Base-by-base conservation (phyloP, 2,797 vertebrate genomes). In the Scolopax rusticola region DNA sequence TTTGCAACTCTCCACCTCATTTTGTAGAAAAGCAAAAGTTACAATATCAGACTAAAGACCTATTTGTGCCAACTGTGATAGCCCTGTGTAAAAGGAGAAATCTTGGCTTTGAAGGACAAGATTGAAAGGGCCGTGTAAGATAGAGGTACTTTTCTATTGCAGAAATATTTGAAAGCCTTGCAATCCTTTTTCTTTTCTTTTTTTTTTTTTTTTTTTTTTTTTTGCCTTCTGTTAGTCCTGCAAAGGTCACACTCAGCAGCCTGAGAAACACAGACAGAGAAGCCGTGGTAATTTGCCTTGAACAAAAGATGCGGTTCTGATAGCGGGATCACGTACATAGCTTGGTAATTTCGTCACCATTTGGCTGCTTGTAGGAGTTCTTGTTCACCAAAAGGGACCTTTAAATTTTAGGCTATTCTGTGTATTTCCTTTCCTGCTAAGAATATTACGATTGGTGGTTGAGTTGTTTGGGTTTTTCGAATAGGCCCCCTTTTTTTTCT, bases 271-370 rank as follows among this genome's bases (percentile, higher is more conserved):
- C 24, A 54, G 56, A 63, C 38, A 50, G 63, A 85, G 50, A 79
- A 64, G 24, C 28, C 25, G 69, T 36, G 69, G 19, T n/a, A 95
- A 61, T 86, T 79, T 90, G 61, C 43, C 77, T 77, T 81, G 61
- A 93, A 82, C 54, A 65, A 54, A 90, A 94, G 90, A 94, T 97
- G 86, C 1, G 28, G 78, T 76, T 90, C 83, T 60, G 90, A 96
- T 92, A 96, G 84, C 0, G 6, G 84, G 78, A 92, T 89, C 86
- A 38, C 11, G 15, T 32, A 38, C 9, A 12, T 28, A 93, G 7
- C 56, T 82, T 15, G 0, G 47, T 76, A 93, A 33, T 87, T 90
- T 84, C 17, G 3, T 85, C 94, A 91, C n/a, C 27, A 3, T 82
- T 82, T 2, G 36, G 56, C 68, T 79, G 63, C 45, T 67, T 45